Evolutionary conservation across 2,888 invertebrate genomes (phyloP).

Genomic region (Cepaea hortensis): DNA sequence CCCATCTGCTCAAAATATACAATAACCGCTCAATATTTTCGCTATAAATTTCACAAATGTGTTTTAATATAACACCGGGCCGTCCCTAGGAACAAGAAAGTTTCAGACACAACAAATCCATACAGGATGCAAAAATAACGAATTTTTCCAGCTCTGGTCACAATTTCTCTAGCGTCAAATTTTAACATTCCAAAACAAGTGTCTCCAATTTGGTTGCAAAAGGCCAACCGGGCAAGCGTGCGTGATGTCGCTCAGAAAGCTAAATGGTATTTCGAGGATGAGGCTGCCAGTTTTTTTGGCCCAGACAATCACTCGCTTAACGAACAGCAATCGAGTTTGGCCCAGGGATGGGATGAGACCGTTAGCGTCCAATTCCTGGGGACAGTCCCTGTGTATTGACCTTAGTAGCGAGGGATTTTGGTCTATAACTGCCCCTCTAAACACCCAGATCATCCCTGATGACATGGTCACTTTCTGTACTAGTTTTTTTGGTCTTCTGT

Average conservation of each 20-base stretch:
- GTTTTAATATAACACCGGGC: too few species aligned
- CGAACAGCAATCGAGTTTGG: conserved; percentile 16
- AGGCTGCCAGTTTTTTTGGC: neutral
- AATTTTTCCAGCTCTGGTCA: neutral
- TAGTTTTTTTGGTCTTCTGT: too few species aligned
- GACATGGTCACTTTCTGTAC: too few species aligned
- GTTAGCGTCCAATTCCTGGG: neutral
- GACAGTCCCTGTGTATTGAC: neutral
- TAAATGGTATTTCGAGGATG: conserved; percentile 8
- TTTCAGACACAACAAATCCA: neutral
- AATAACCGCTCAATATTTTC: too few species aligned
- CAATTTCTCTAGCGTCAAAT: conserved; percentile 8
- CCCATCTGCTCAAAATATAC: too few species aligned
- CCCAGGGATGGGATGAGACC: neutral
- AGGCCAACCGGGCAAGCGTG: conserved; percentile 24
- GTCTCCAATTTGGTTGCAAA: conserved; percentile 25
- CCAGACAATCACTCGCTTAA: conserved; percentile 30
- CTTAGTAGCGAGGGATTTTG: neutral
- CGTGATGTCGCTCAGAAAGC: conserved; percentile 13
- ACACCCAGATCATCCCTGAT: too few species aligned
- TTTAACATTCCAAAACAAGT: conserved; percentile 15
- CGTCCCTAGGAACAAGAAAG: neutral
- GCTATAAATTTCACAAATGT: too few species aligned
- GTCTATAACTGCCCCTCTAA: too few species aligned
- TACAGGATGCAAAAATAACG: neutral